Base-by-base conservation (phyloP, 1,140 invertebrate species). In the Stegodyphus mimosarum region DNA sequence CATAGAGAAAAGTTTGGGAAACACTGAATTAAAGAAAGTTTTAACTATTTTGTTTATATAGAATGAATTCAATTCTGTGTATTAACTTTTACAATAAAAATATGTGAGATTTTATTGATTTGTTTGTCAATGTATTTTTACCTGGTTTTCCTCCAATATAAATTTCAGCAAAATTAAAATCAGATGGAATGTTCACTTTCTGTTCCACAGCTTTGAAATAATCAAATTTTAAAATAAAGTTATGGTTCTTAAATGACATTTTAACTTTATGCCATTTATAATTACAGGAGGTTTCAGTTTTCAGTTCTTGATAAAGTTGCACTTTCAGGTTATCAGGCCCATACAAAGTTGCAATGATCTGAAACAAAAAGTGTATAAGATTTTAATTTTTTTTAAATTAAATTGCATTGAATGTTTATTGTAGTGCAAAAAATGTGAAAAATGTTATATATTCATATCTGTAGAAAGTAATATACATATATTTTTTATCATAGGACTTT, bases 251-350 rank as follows among this genome's bases (percentile, higher is more conserved):
- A 11, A 67, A 75, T 6, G 17, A 6, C 0, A 94, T 96, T 73
- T 93, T 93, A 15, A 97, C 93, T 79, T 92, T 93, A 90, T 97
- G 96, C 96, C 96, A 97, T 88, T 93, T 92, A 87, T 96, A 96
- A 90, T 97, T 95, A 90, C 96, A 97, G 74, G 92, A 93, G 10
- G 92, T 89, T 49, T 95, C 92, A 48, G 89, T 89, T 90, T 93
- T 88, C 89, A 94, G 89, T 55, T 94, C 91, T 88, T 88, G 92
- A 89, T 92, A 93, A 5, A 91, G 92, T 87, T 92, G 93, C 33
- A 33, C 33, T 33, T 13, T 93, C 93, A 83, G 94, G 91, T 88
- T 95, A 92, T 7, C 93, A 93, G 95, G 93, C 10, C 94, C 91
- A 6, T 96, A 90, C 90, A 94, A 93, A 90, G 94, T 94, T 87